phyloP scores from a whole-genome alignment of 1,140 invertebrate genomes.

The Heliconius hewitsoni region DNA sequence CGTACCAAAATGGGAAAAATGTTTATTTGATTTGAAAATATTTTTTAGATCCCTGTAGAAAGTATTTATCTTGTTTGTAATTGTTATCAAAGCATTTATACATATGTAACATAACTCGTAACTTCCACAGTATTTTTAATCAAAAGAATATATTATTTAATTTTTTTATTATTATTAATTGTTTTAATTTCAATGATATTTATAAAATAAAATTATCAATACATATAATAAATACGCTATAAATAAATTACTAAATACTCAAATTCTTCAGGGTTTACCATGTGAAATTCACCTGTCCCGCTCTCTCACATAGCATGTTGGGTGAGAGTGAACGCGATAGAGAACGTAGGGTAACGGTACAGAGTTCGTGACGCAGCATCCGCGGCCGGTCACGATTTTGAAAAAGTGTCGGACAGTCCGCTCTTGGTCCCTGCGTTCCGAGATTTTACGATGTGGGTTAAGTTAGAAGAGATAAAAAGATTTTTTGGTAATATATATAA shows the following conservation, averaged over 20 bases:
- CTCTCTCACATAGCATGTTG: conserved; percentile 36
- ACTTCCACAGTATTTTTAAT: too few relatives aligned
- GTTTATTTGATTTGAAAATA: too few relatives aligned
- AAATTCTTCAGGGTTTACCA: conserved; percentile 50
- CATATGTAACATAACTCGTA: too few relatives aligned
- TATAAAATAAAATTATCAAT: neutral
- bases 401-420: conserved; percentile 72
- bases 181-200: neutral
- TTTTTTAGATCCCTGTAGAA: too few relatives aligned
- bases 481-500: neutral
- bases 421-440: conserved; percentile 59
- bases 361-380: conserved; percentile 66
- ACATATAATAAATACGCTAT: conserved; percentile 6
- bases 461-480: conserved; percentile 31
- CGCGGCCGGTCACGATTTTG: conserved; percentile 75
- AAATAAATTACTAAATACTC: conserved; percentile 34
- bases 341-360: conserved; percentile 66
- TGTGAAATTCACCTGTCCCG: conserved; percentile 46
- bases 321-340: conserved; percentile 52
- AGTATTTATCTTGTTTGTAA: too few relatives aligned
- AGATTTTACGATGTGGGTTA: conserved; percentile 44
- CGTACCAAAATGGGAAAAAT: too few relatives aligned
- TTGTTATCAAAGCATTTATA: too few relatives aligned
- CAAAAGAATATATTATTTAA: too few relatives aligned
- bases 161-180: neutral